Base-by-base conservation (phyloP, 2,113 vertebrate species). In the Amazona guildingii region DNA sequence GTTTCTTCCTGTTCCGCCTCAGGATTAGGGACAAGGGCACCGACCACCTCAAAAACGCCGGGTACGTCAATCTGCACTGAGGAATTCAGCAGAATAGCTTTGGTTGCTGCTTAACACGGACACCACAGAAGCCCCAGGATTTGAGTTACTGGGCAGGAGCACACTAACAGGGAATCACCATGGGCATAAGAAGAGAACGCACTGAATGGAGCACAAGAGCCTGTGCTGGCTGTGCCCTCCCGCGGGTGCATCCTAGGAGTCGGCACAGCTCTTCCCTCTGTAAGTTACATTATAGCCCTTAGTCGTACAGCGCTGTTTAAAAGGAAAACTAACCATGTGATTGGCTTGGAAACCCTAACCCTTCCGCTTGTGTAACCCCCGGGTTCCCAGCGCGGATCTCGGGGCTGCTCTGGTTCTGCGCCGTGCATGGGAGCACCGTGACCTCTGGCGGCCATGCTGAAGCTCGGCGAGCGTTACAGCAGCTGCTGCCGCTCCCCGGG, bases 401-500 rank as follows among this genome's bases (percentile, higher is more conserved):
- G 5, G 39, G 54, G 51, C 8, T 13, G 66, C 49, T 28, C 6
- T 8, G 33, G n/a, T 23, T 28, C 23, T 3, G 0, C 2, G 54
- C 21, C 8, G 6, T 86, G 44, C 24, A 2, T 72, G 66, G 4
- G 75, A 28, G 21, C 35, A 86, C 23, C 10, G 0, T 55, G 91
- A 76, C 93, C 94, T 80, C 94, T 94, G 59, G 59, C 57, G 96
- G 96, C 80, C 63, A 13, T 4, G 1, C 15, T 23, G 2, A 6
- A 39, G 63, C 54, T n/a, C 6, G 5, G 79, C 29, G 7, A 37
- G 44, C 2, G 0, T 15, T 10, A 0, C 21, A 75, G 3, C 1
- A 1, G 4, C 29, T 3, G 62, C 8, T 1, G 13, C 44, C 3
- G 0, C 11, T 44, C 46, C 21, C 27, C 20, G 0, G 49, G 7